Evolutionary conservation across 2,888 invertebrate genomes (phyloP).

Genomic region (Pecten maximus): DNA sequence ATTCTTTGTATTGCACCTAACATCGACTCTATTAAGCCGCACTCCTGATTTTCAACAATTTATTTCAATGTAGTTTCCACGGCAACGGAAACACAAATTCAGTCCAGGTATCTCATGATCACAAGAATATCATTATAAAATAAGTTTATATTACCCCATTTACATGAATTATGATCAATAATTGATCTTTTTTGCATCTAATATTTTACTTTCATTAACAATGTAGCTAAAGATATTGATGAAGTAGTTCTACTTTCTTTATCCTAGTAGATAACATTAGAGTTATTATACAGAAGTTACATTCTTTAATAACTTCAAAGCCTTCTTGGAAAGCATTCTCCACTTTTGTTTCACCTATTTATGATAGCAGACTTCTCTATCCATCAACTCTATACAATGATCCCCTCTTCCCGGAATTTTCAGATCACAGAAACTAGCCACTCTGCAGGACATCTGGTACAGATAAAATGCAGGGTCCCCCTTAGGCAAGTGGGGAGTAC

Average conservation of each 20-base stretch:
- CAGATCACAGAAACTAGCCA: slow-evolving; percentile 30
- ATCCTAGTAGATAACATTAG: background rate
- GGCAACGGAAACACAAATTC: background rate
- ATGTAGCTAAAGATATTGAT: background rate
- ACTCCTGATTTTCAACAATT: background rate
- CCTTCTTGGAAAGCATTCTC: background rate
- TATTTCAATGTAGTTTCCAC: background rate
- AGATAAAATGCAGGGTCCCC: background rate
- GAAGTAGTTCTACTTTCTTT: background rate
- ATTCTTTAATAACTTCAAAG: background rate
- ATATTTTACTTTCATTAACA: background rate
- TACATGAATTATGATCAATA: background rate
- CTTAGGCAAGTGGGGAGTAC: background rate
- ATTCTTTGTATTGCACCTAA: background rate
- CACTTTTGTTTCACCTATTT: background rate
- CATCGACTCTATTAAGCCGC: background rate
- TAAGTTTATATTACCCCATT: background rate
- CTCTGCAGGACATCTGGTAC: background rate
- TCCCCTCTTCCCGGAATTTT: background rate
- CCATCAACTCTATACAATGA: background rate
- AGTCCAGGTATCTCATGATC: background rate
- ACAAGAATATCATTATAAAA: background rate
- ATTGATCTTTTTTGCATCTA: background rate
- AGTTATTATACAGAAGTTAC: background rate
- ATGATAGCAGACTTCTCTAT: background rate